Evolutionary conservation across 2,888 invertebrate species (phyloP), one percentile per base, ranked within the genome.

Genomic region (Seladonia tumulorum): DNA sequence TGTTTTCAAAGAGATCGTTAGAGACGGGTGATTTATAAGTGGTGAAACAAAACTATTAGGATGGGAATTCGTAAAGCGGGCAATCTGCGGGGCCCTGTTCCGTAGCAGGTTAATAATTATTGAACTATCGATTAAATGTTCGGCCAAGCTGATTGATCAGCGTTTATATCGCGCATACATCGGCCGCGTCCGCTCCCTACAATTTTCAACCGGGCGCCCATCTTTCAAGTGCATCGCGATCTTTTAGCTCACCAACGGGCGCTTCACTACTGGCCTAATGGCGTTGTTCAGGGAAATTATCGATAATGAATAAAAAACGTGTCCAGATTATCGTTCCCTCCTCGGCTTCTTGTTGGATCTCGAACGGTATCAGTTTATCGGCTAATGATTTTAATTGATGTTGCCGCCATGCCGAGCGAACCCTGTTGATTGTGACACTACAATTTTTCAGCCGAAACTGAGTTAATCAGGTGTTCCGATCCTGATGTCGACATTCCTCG

Each of bases 91-190:
- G 83, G 82, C 78, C 76, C 83, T 78, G 77, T 73, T 71, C 35
- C 74, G 83, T 70, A 78, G 87, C 90, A 75, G 92, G 90, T 92
- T 92, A 90, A 92, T 93, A 93, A 93, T 93, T 93, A 93, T 91
- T 88, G 86, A 86, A 89, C 92, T 90, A 90, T 91, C 92, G 92
- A 93, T 93, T 93, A 93, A 93, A 92, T 87, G 89, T 86, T 87
- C 85, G 88, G 88, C 82, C 88, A 83, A 77, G 90, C 88, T 92
- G 92, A 93, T 93, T 91, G 93, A 93, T 93, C 91, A 91, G 91
- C 89, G 89, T 89, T 91, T 88, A 89, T 90, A 91, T 89, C 89
- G 87, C 87, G 91, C 88, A 79, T 89, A 89, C 88, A 92, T 92
- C 92, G 87, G 87, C 87, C 87, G 85, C 85, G 89, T 87, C 86